Evolutionary conservation across 2,113 vertebrate genomes (phyloP).

Genomic region (Argyrosomus japonicus): DNA sequence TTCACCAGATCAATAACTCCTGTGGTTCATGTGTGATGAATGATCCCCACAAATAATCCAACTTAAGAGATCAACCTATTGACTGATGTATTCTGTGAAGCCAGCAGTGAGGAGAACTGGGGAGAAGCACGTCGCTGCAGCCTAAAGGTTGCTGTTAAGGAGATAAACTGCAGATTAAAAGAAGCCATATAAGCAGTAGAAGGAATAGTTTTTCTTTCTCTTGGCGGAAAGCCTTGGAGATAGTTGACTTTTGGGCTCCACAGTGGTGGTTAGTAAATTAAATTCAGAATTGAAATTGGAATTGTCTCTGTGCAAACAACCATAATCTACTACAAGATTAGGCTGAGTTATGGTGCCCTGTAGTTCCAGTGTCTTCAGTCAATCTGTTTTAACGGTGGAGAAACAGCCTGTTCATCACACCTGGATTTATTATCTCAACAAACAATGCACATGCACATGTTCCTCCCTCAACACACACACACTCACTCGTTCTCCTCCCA

Average conservation of each 20-base stretch:
- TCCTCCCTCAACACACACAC: not conserved
- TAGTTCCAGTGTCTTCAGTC: not conserved
- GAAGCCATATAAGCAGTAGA: not conserved
- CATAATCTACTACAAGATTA: constrained; percentile 2
- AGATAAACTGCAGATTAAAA: not conserved
- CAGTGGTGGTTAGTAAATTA: not conserved
- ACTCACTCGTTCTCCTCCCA: constrained; percentile 11
- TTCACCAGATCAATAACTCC: constrained; percentile 34
- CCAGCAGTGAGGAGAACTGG: not conserved
- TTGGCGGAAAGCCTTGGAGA: not conserved
- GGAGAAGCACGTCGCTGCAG: not conserved
- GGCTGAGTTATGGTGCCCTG: not conserved
- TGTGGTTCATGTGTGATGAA: constrained; percentile 26
- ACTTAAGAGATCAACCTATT: constrained; percentile 18
- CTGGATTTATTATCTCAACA: constrained; percentile 32
- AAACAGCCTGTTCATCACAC: not conserved
- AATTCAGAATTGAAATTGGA: constrained; percentile 6
- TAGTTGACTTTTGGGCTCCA: not conserved
- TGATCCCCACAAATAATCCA: constrained; percentile 26
- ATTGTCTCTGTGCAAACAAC: constrained; percentile 2
- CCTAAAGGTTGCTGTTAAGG: not conserved
- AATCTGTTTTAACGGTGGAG: not conserved
- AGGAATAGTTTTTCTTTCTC: not conserved
- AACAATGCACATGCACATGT: constrained; percentile 12
- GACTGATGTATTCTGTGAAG: constrained; percentile 5